Base-by-base conservation (phyloP, 2,797 vertebrate genomes). In the Lacerta viridis region DNA sequence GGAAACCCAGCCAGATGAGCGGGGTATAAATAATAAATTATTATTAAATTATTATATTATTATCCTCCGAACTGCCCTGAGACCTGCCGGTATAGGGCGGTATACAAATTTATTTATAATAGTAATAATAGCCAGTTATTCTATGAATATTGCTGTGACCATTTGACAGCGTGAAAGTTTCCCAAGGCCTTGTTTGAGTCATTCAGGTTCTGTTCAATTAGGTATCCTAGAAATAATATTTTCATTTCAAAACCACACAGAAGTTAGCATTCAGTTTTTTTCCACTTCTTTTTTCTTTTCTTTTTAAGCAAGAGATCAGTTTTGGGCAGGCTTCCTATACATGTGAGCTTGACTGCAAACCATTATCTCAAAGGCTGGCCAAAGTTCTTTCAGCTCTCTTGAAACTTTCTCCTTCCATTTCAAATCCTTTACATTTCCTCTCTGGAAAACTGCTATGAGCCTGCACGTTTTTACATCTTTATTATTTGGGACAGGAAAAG, bases 401-500 rank as follows among this genome's bases (percentile, higher is more conserved):
- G 87, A 87, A 93, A 5, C 0, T 80, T 93, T 89, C 72, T 84
- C 39, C 46, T 93, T 77, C 27, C 15, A 90, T 94, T 88, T 75
- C 90, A 91, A 92, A 85, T 78, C 50, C 10, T 36, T 83, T 90
- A 29, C 72, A 89, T 87, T 92, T 92, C 71, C 83, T 90, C 75
- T 74, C 66, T 87, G 90, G 91, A 94, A 94, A 87, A 94, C 15
- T 88, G 59, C 74, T 88, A 33, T 66, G 86, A 85, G 23, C 78
- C 82, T 10, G 8, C 89, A 85, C 90, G 25, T 6, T 93, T 92
- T 93, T 89, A 89, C 10, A 4, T 84, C 90, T 90, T 41, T 85
- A 84, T 93, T 91, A 91, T 92, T 90, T 86, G 90, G 80, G 90
- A 90, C 90, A 94, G 71, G 50, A 80, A 93, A 93, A 94, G 86